These are phyloP conservation scores for Pygoscelis adeliae DNA, from an alignment of 2,113 vertebrate genomes.

Conservation along the genomic window DNA sequence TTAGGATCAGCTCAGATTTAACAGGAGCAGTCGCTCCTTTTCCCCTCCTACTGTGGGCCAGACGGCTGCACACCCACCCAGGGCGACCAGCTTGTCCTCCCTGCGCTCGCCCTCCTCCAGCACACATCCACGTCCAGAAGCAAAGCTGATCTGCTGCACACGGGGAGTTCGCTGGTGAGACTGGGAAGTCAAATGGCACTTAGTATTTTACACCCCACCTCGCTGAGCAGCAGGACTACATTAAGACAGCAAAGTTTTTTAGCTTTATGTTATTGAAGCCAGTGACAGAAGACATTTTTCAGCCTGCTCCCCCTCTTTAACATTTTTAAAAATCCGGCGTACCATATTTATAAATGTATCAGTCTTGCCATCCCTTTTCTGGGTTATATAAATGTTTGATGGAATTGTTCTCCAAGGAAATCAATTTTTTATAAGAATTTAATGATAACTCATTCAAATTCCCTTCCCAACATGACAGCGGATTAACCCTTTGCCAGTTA, in stretches of 20 bases:
- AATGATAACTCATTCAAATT: slow-evolving; percentile 71
- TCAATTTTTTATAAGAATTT: slow-evolving; percentile 77
- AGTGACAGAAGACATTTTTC: neutral
- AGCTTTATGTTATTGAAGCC: neutral
- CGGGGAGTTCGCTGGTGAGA: neutral
- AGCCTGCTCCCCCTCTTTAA: neutral
- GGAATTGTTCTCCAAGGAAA: slow-evolving; percentile 65
- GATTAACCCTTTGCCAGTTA: slow-evolving; percentile 64
- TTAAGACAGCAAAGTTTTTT: neutral
- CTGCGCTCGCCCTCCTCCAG: neutral
- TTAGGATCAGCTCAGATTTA: neutral
- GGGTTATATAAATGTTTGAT: slow-evolving; percentile 77
- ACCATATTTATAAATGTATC: neutral
- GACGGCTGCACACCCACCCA: neutral
- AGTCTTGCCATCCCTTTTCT: slow-evolving; percentile 51
- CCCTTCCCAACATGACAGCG: slow-evolving; percentile 50
- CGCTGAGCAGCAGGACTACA: neutral
- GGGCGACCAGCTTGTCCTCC: neutral
- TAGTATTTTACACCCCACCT: fast-evolving
- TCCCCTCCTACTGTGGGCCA: neutral
- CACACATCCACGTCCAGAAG: neutral
- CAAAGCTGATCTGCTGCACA: too few species aligned
- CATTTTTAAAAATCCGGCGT: neutral
- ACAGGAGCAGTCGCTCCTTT: neutral
- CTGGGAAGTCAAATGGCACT: neutral